phyloP scores from a whole-genome alignment of 2,888 invertebrate species.

The Agriopis aurantiaria region DNA sequence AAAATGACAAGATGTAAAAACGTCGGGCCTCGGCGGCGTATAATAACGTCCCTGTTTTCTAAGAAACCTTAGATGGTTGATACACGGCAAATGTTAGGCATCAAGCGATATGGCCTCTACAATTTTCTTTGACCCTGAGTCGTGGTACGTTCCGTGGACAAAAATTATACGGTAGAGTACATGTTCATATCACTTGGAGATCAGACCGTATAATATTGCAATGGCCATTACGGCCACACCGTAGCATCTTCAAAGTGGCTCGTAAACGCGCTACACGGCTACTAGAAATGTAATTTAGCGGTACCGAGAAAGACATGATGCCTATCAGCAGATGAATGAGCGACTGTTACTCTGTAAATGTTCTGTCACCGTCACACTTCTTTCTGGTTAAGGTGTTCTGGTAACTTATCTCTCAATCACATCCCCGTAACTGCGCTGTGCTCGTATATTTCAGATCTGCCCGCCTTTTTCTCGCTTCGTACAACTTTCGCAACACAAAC shows the following conservation, averaged over 20 bases:
- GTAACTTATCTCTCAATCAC: conserved; percentile 76
- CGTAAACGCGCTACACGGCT: conserved; percentile 83
- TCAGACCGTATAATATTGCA: conserved; percentile 83
- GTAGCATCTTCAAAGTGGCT: conserved; percentile 83
- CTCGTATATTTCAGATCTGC: conserved; percentile 67
- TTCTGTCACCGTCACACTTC: conserved; percentile 74
- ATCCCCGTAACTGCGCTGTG: conserved; percentile 63
- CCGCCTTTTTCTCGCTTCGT: conserved; percentile 60
- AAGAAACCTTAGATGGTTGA: conserved; percentile 74
- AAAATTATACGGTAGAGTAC: conserved; percentile 80
- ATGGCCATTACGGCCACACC: conserved; percentile 82
- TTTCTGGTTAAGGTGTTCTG: conserved; percentile 80
- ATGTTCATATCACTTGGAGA: conserved; percentile 78
- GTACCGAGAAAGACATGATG: conserved; percentile 82
- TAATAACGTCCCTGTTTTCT: conserved; percentile 65
- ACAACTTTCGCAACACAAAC: conserved; percentile 67
- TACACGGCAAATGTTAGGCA: conserved; percentile 71
- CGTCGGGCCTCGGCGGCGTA: conserved; percentile 52
- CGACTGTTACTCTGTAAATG: conserved; percentile 73
- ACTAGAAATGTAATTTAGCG: conserved; percentile 85
- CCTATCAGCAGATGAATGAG: conserved; percentile 80
- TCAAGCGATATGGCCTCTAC: conserved; percentile 64
- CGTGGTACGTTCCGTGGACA: conserved; percentile 71
- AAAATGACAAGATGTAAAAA: conserved; percentile 57
- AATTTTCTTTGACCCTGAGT: conserved; percentile 79